These are phyloP conservation scores for Echinops telfairi DNA, from an alignment of 2,113 vertebrate species.

Conservation along the genomic window DNA sequence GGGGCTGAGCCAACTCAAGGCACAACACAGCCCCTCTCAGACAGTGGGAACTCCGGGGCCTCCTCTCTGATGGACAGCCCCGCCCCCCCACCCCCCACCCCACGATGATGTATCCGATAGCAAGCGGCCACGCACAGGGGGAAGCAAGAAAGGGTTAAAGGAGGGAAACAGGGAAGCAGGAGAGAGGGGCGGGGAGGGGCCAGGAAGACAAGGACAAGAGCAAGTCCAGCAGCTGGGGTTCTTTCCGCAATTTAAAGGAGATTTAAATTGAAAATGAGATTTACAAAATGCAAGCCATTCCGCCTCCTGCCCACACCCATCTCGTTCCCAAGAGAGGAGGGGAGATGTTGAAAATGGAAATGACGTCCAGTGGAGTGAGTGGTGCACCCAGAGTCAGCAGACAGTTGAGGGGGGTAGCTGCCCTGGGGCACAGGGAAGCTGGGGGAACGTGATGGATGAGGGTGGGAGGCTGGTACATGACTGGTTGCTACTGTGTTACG, in stretches of 20 bases:
- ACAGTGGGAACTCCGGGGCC: not conserved
- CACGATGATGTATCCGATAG: not conserved
- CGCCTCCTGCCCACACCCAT: not conserved
- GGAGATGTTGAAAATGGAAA: not conserved
- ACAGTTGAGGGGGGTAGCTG: fast-evolving
- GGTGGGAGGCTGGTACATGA: not conserved
- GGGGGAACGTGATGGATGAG: fast-evolving
- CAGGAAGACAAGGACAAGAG: not conserved
- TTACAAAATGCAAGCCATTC: not conserved
- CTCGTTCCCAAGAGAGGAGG: not conserved
- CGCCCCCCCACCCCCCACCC: not conserved
- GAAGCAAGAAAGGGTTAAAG: not conserved
- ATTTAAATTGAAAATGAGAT: slow-evolving; percentile 65
- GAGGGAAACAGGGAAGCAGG: no score
- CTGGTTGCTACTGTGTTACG: not conserved
- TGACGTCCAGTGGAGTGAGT: slow-evolving; percentile 19
- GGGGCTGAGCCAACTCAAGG: not conserved
- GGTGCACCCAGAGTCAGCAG: not conserved
- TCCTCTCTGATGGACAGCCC: not conserved
- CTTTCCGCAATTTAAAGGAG: slow-evolving; percentile 36
- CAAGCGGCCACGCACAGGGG: not conserved
- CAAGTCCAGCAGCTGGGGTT: not conserved
- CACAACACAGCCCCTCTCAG: not conserved
- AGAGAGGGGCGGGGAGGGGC: not conserved
- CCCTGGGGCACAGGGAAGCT: fast-evolving